Evolutionary conservation across 2,797 vertebrate species (phyloP).

Genomic region (Varecia variegata): DNA sequence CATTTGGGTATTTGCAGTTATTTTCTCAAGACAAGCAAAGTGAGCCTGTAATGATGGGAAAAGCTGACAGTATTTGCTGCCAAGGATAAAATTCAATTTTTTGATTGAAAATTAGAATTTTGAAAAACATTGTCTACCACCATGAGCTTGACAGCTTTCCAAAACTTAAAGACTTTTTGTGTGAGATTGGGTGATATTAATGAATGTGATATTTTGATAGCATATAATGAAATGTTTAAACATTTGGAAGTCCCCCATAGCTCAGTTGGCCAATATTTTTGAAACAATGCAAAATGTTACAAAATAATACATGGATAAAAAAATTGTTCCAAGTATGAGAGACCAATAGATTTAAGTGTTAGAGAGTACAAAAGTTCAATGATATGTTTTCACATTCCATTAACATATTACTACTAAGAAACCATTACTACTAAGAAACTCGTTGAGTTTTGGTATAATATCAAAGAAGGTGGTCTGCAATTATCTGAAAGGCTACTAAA

Average conservation of each 20-base stretch:
- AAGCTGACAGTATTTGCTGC: slow-evolving; percentile 3
- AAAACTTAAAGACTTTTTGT: neutral
- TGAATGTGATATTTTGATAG: neutral
- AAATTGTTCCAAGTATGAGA: neutral
- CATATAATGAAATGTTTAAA: neutral
- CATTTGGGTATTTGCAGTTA: neutral
- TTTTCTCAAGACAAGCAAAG: neutral
- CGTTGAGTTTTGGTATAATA: neutral
- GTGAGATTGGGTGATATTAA: neutral
- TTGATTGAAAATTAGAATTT: slow-evolving; percentile 45
- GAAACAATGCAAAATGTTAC: neutral
- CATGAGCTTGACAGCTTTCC: neutral
- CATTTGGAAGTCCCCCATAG: neutral
- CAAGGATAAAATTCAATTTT: slow-evolving; percentile 52
- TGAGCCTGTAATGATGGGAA: neutral
- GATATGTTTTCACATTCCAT: neutral
- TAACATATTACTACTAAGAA: neutral
- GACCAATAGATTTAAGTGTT: neutral
- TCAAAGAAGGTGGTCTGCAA: neutral
- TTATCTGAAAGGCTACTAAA: neutral
- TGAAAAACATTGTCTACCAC: slow-evolving; percentile 1
- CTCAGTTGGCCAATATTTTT: neutral
- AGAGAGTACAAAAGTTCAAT: neutral
- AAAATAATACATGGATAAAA: neutral
- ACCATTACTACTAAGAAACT: too few relatives aligned